Conservation (phyloP, 2,113 vertebrate species). For the Geococcyx californianus region DNA sequence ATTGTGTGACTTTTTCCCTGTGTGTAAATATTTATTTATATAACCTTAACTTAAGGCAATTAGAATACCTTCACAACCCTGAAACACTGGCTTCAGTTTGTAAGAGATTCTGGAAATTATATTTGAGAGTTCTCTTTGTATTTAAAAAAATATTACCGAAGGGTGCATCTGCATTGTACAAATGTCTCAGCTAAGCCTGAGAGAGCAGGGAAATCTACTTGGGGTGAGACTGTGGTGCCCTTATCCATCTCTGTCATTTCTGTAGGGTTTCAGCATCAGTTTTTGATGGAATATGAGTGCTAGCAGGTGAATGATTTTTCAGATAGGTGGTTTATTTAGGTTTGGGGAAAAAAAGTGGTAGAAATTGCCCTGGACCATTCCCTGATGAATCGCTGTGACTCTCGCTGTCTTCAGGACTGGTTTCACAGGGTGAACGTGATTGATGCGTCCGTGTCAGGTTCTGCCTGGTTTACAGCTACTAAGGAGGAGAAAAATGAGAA, state of each 20-base stretch:
- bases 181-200: not conserved
- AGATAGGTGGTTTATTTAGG: not conserved
- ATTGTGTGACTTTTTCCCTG: not conserved
- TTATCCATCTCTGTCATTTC: not conserved
- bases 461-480: not conserved
- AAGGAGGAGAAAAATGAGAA: not conserved
- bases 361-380: not conserved
- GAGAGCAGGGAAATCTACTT: not conserved
- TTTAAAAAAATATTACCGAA: not conserved
- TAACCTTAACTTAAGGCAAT: not conserved
- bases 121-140: not conserved
- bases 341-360: not conserved
- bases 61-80: not conserved
- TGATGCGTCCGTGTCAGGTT: not conserved
- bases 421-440: not conserved
- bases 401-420: not conserved
- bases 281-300: not conserved
- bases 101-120: not conserved
- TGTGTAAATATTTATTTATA: not conserved
- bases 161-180: not conserved
- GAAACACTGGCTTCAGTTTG: not conserved
- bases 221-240: not conserved
- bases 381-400: not conserved
- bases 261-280: not conserved
- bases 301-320: not conserved